Evolutionary conservation across 2,113 vertebrate genomes (phyloP).

Genomic region (Dascyllus trimaculatus): DNA sequence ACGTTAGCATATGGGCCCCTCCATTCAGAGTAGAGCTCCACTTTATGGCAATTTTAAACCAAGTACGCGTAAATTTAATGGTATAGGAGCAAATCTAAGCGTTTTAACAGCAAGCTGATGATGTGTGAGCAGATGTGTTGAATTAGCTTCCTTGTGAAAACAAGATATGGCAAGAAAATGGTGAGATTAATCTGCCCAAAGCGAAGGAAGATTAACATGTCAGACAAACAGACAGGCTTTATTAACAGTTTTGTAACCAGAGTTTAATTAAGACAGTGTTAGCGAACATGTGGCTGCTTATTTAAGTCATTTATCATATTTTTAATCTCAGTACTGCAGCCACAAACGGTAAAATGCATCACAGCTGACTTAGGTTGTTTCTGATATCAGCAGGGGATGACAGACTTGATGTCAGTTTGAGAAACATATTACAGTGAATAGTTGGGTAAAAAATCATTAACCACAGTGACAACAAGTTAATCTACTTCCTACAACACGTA

Average conservation of each 20-base stretch:
- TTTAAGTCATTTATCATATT: background rate
- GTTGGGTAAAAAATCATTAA: background rate
- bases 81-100: rapidly evolving
- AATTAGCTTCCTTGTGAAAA: background rate
- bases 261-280: background rate
- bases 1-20: slow-evolving; percentile 71
- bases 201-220: slow-evolving; percentile 49
- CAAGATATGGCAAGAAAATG: background rate
- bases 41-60: background rate
- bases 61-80: background rate
- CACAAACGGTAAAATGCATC: too few relatives aligned
- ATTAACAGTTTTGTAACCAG: background rate
- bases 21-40: slow-evolving; percentile 50
- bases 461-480: background rate
- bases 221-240: background rate
- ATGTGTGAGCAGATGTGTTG: background rate
- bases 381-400: background rate
- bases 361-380: background rate
- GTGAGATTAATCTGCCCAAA: slow-evolving; percentile 29
- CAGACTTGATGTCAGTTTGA: background rate
- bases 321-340: background rate
- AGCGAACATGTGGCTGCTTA: background rate
- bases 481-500: slow-evolving; percentile 24
- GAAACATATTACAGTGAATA: background rate
- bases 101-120: background rate